phyloP scores from a whole-genome alignment of 2,888 invertebrate genomes.

The Bellardia bayeri region DNA sequence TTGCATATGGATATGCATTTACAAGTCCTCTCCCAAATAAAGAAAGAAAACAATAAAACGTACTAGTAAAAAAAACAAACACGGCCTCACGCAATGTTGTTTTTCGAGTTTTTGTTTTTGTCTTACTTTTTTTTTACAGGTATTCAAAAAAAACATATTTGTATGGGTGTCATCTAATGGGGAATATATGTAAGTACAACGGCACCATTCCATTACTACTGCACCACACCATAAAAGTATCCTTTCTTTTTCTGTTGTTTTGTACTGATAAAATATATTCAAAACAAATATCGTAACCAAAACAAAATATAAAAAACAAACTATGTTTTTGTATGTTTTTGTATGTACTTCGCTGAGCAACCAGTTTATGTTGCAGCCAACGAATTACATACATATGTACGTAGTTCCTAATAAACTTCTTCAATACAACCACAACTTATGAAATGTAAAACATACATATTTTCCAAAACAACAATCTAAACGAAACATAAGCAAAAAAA shows the following conservation, averaged over 20 bases:
- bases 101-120: constrained; percentile 32
- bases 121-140: not conserved
- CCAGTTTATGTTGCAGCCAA: constrained; percentile 35
- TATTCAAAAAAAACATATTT: not conserved
- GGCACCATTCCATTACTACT: not conserved
- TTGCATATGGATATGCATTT: not conserved
- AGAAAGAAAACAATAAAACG: constrained; percentile 14
- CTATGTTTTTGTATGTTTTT: not conserved
- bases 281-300: constrained; percentile 65
- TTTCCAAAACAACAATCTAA: constrained; percentile 21
- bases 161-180: not conserved
- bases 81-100: constrained; percentile 40
- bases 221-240: not conserved
- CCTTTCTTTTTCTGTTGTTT: not conserved
- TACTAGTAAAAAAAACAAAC: not conserved
- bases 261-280: not conserved
- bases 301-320: constrained; percentile 63
- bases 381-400: not conserved
- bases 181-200: constrained; percentile 18
- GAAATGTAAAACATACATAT: constrained; percentile 25
- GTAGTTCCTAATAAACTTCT: not conserved
- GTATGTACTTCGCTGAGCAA: constrained; percentile 4
- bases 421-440: not conserved
- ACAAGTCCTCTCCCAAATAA: constrained; percentile 5
- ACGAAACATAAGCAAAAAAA: constrained; percentile 13